phyloP scores from a whole-genome alignment of 1,140 invertebrate species.

The Bombus consobrinus region DNA sequence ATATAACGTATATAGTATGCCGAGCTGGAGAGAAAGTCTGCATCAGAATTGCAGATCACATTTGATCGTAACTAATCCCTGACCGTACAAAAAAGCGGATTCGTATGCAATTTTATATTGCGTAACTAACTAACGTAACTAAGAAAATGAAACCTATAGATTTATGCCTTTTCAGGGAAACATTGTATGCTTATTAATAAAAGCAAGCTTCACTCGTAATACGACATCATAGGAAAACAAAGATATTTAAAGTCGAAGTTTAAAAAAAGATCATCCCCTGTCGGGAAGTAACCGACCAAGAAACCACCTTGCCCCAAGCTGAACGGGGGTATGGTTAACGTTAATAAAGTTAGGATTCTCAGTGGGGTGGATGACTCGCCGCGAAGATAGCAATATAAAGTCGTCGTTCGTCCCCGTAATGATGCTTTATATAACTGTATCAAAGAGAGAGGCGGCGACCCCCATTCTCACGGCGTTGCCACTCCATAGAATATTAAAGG shows the following conservation, averaged over 20 bases:
- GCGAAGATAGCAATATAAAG: constrained; percentile 69
- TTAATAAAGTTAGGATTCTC: constrained; percentile 75
- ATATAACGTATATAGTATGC: not conserved
- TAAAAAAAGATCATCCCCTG: not conserved
- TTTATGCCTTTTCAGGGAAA: not conserved
- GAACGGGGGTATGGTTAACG: not conserved
- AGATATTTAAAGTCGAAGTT: not conserved
- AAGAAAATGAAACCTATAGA: not conserved
- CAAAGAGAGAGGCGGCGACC: constrained; percentile 53
- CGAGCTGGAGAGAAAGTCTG: too few species aligned
- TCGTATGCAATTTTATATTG: not conserved
- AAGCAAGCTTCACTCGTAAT: not conserved
- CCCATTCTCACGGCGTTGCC: constrained; percentile 65
- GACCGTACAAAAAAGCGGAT: not conserved
- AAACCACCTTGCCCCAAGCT: not conserved
- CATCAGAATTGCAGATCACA: too few species aligned
- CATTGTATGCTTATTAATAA: not conserved
- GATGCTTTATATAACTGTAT: constrained; percentile 76
- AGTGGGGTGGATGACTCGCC: constrained; percentile 59
- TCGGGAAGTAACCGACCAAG: not conserved
- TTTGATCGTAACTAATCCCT: too few species aligned
- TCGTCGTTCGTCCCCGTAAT: constrained; percentile 66
- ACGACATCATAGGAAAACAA: not conserved
- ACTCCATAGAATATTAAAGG: constrained; percentile 83
- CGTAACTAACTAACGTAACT: not conserved